A percentile compares a stretch with the other conserved stretches of the same genome.
Conservation (phyloP, 2,797 vertebrate genomes). For the Chanos chanos region DNA sequence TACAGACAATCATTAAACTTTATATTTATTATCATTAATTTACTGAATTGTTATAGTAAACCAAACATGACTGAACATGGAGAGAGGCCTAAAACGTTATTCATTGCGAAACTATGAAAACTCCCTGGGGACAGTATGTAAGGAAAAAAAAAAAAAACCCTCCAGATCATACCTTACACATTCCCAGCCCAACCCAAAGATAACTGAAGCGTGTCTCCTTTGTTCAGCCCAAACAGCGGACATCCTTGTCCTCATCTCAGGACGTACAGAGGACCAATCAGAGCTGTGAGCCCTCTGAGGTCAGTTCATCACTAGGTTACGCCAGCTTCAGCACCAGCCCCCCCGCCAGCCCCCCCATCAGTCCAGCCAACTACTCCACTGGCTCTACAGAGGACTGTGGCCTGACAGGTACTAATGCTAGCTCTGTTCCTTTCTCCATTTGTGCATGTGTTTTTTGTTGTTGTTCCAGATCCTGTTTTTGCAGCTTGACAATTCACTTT, state of each 20-base stretch:
- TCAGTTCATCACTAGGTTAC: constrained; percentile 86
- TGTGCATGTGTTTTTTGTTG: background rate
- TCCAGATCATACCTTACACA: too few relatives aligned
- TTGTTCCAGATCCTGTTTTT: background rate
- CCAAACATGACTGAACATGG: too few relatives aligned
- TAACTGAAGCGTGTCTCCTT: too few relatives aligned
- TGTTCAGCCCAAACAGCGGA: constrained; percentile 89
- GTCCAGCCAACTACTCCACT: constrained; percentile 84
- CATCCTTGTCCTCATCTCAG: constrained; percentile 88
- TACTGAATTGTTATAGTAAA: too few relatives aligned
- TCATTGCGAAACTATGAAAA: too few relatives aligned
- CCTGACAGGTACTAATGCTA: constrained; percentile 70
- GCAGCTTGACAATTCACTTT: background rate
- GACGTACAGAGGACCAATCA: constrained; percentile 91
- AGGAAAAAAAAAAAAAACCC: too few relatives aligned
- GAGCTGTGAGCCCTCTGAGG: constrained; percentile 90
- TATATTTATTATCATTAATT: too few relatives aligned
- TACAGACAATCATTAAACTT: too few relatives aligned
- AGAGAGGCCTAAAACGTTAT: too few relatives aligned
- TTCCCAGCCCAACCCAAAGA: too few relatives aligned
- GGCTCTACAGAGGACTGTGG: constrained; percentile 80
- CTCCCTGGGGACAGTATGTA: too few relatives aligned
- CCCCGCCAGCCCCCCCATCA: constrained; percentile 79
- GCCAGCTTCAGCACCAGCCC: constrained; percentile 86
- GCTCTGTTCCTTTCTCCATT: background rate